A percentile compares a stretch with the other conserved stretches of the same genome.
Evolutionary conservation across 2,797 vertebrate genomes (phyloP).

Genomic region (Clarias fuscus): DNA sequence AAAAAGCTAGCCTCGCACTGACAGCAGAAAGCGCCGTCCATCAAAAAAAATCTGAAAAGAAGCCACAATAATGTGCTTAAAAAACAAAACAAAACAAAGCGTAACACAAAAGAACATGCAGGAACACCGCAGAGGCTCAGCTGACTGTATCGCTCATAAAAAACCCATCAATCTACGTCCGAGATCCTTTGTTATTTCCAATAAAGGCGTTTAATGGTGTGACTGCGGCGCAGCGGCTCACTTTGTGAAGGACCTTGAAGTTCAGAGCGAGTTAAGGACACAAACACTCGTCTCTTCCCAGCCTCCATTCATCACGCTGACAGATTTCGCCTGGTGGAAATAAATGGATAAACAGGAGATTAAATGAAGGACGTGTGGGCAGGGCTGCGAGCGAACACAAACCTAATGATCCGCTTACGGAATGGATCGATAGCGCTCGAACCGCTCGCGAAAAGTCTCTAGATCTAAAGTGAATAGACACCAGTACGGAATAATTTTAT

Average conservation of each 20-base stretch:
- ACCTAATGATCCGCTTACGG: not conserved
- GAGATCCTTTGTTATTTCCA: constrained; percentile 35
- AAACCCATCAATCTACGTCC: constrained; percentile 36
- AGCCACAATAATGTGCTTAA: not conserved
- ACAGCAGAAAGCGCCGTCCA: not conserved
- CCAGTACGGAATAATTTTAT: not conserved
- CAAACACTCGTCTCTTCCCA: constrained; percentile 71
- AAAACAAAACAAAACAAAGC: not conserved
- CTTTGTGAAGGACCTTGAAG: constrained; percentile 60
- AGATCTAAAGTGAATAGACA: not conserved
- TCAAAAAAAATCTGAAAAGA: constrained; percentile 11
- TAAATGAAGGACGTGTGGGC: constrained; percentile 44
- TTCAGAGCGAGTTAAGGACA: constrained; percentile 67
- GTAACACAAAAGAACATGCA: not conserved
- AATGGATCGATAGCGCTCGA: not conserved
- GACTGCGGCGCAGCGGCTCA: constrained; percentile 19
- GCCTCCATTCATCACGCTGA: constrained; percentile 75
- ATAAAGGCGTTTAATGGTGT: constrained; percentile 39
- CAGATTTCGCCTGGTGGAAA: constrained; percentile 71
- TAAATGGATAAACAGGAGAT: constrained; percentile 74
- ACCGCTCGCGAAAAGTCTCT: not conserved
- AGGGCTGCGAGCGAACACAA: not conserved
- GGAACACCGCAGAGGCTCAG: not conserved
- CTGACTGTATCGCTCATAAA: constrained; percentile 35
- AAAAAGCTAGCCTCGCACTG: not conserved